A percentile compares a stretch with the other conserved stretches of the same genome.
Conservation (phyloP, 1,140 invertebrate genomes). For the Hylyphantes graminicola region DNA sequence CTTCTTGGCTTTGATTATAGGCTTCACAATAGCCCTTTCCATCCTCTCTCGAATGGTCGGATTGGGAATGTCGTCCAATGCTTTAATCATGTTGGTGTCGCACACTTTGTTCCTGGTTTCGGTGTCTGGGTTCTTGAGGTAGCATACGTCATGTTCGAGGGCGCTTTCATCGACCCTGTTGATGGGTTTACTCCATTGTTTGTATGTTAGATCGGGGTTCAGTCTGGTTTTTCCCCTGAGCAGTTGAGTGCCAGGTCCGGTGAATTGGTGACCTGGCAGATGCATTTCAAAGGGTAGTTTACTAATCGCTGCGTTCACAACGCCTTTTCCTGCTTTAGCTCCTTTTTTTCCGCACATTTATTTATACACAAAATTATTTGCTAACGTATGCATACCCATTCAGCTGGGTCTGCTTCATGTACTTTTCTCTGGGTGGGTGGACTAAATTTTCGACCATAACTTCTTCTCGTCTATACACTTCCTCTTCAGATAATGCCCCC, state of each 20-base stretch:
- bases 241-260: conserved; percentile 8
- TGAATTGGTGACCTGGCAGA: conserved; percentile 1
- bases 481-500: neutral
- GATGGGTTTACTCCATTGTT: conserved; percentile 17
- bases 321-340: conserved; percentile 13
- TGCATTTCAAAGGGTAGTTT: conserved; percentile 16
- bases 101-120: conserved; percentile 16
- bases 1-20: conserved; percentile 17
- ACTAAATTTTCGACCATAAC: neutral
- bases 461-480: neutral
- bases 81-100: neutral
- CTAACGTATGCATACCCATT: conserved; percentile 10
- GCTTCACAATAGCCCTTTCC: neutral
- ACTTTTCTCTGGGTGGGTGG: neutral
- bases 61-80: neutral
- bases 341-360: no score
- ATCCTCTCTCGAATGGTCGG: neutral
- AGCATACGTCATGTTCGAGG: conserved; percentile 3
- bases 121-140: conserved; percentile 20
- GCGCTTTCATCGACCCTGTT: conserved; percentile 1
- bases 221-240: neutral
- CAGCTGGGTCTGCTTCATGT: neutral
- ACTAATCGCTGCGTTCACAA: neutral
- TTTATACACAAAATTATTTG: neutral
- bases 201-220: conserved; percentile 13